Evolutionary conservation across 2,113 vertebrate species (phyloP).

Genomic region (Amazona vittata): DNA sequence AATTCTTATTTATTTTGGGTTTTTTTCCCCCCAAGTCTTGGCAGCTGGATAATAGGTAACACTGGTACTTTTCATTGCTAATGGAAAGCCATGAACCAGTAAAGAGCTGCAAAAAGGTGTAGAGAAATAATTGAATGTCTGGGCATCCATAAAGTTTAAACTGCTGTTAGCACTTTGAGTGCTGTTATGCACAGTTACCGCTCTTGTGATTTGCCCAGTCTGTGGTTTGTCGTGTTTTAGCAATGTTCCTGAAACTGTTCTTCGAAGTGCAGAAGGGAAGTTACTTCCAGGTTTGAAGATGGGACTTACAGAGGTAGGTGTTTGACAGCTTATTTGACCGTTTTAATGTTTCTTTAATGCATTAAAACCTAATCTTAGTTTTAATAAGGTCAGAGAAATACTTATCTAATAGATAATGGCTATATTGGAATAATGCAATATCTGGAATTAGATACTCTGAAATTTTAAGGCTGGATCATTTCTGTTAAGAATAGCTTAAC

Average conservation of each 20-base stretch:
- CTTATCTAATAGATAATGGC: not conserved
- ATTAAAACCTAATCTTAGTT: not conserved
- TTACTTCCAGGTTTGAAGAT: not conserved
- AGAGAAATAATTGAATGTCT: not conserved
- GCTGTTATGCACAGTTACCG: accelerated
- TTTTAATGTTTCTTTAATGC: not conserved
- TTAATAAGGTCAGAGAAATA: not conserved
- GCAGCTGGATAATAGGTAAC: not conserved
- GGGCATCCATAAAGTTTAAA: not conserved
- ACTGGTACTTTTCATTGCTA: not conserved
- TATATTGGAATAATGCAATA: not conserved
- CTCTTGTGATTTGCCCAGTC: not conserved
- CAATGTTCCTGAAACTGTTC: not conserved
- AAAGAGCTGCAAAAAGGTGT: not conserved
- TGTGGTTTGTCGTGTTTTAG: not conserved
- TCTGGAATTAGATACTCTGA: not conserved
- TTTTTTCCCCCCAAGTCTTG: not conserved
- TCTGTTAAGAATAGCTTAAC: not conserved
- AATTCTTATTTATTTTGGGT: not conserved
- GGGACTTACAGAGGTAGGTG: not conserved
- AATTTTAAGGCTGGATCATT: not conserved
- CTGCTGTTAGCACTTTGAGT: not conserved
- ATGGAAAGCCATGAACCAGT: not conserved
- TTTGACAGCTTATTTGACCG: not conserved
- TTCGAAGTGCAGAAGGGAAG: not conserved